Percentiles rank a stretch among this genome's conserved stretches.
phyloP scores from a whole-genome alignment of 2,888 invertebrate genomes.

The Heliconius aoede region DNA sequence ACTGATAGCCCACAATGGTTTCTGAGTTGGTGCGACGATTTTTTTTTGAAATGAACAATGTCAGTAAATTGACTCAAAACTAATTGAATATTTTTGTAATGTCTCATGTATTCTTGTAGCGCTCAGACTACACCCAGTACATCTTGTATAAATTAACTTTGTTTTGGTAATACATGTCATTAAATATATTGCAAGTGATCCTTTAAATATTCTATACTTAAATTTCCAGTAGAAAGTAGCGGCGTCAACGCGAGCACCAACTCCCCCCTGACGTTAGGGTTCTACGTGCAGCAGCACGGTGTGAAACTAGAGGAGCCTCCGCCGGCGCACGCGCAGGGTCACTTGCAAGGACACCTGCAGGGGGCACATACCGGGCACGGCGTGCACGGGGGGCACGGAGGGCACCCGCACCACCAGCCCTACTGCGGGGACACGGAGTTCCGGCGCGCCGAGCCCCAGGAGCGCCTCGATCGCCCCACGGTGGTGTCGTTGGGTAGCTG shows the following conservation, averaged over 20 bases:
- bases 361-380: constrained; percentile 47
- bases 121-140: background rate
- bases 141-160: background rate
- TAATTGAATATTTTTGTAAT: background rate
- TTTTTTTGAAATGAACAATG: no score
- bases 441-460: constrained; percentile 59
- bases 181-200: background rate
- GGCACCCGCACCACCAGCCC: constrained; percentile 53
- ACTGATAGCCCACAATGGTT: no score
- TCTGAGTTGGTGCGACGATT: no score
- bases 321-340: constrained; percentile 59
- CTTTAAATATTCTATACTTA: background rate
- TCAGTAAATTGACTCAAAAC: no score
- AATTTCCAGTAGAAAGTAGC: constrained; percentile 33
- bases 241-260: constrained; percentile 54
- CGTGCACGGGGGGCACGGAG: constrained; percentile 48
- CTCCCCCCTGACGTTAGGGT: constrained; percentile 63
- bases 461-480: constrained; percentile 78
- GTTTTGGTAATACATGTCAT: no score
- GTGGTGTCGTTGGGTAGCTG: constrained; percentile 82
- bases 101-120: no score
- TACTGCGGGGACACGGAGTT: constrained; percentile 65
- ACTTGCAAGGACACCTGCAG: constrained; percentile 51
- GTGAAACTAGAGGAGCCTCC: constrained; percentile 73
- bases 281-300: constrained; percentile 62